A percentile compares a stretch with the other conserved stretches of the same genome.
Evolutionary conservation across 2,113 vertebrate genomes (phyloP).

Genomic region (Neomonachus schauinslandi): DNA sequence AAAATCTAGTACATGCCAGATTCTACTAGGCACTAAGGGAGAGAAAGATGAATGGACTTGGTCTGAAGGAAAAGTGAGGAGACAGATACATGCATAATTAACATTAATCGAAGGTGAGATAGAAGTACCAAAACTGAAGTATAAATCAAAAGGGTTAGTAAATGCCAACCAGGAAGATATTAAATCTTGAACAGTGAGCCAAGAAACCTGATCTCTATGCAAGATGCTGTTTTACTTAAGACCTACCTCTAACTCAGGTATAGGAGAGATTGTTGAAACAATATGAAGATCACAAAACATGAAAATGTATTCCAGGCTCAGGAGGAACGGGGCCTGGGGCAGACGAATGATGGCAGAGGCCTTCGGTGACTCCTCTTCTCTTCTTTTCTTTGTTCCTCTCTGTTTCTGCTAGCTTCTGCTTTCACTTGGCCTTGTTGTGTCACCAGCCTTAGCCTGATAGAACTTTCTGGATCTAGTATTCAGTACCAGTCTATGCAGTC

Average conservation of each 20-base stretch:
- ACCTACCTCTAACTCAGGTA: neutral
- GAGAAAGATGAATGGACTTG: conserved; percentile 6
- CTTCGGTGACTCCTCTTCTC: neutral
- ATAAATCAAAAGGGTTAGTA: neutral
- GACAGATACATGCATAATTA: conserved; percentile 57
- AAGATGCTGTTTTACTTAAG: neutral
- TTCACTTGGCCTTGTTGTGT: neutral
- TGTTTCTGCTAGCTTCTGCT: neutral
- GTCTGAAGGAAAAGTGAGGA: conserved; percentile 26
- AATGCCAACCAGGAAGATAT: neutral
- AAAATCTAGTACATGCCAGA: neutral
- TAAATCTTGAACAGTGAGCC: conserved; percentile 4
- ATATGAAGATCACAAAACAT: neutral
- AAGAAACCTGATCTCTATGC: neutral
- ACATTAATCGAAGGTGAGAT: conserved; percentile 13
- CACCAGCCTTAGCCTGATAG: neutral
- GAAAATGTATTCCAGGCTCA: neutral
- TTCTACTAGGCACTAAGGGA: conserved; percentile 1
- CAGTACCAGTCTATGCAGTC: neutral
- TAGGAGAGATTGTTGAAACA: neutral
- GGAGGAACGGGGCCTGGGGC: neutral
- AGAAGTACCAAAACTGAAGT: conserved; percentile 46
- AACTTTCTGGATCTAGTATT: neutral
- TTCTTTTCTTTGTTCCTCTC: neutral
- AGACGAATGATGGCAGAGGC: neutral